A percentile compares a stretch with the other conserved stretches of the same genome.
These are phyloP conservation scores for Isichthys henryi DNA, from an alignment of 2,113 vertebrate species.

Conservation along the genomic window DNA sequence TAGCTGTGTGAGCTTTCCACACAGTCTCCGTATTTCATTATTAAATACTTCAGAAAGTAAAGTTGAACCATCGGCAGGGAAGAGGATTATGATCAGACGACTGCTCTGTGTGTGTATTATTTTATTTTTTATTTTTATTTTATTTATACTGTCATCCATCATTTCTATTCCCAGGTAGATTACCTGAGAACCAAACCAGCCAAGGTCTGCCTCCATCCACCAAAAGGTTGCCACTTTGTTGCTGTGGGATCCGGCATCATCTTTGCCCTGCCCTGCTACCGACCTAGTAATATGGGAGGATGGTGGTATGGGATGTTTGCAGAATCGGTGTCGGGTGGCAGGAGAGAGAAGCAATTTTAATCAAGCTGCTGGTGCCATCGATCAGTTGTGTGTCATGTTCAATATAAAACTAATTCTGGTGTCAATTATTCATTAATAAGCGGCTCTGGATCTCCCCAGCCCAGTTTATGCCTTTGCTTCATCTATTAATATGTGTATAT, in stretches of 20 bases:
- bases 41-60: background rate
- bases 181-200: background rate
- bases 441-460: slow-evolving; percentile 50
- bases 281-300: slow-evolving; percentile 33
- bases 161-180: background rate
- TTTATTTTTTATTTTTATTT: background rate
- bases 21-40: background rate
- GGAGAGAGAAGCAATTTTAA: slow-evolving; percentile 46
- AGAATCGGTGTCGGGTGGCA: slow-evolving; percentile 33
- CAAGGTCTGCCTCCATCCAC: background rate
- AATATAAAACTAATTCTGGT: slow-evolving; percentile 62
- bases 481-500: slow-evolving; percentile 45
- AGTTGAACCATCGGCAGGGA: background rate
- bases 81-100: background rate
- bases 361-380: slow-evolving; percentile 46
- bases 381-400: slow-evolving; percentile 50
- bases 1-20: background rate
- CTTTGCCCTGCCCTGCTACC: slow-evolving; percentile 17
- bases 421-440: slow-evolving; percentile 68
- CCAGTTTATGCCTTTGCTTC: slow-evolving; percentile 55
- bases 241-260: background rate
- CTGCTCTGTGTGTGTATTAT: background rate
- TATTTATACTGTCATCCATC: background rate
- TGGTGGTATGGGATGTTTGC: slow-evolving; percentile 26
- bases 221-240: background rate